phyloP scores from a whole-genome alignment of 2,888 invertebrate species.

The Nebria salina region DNA sequence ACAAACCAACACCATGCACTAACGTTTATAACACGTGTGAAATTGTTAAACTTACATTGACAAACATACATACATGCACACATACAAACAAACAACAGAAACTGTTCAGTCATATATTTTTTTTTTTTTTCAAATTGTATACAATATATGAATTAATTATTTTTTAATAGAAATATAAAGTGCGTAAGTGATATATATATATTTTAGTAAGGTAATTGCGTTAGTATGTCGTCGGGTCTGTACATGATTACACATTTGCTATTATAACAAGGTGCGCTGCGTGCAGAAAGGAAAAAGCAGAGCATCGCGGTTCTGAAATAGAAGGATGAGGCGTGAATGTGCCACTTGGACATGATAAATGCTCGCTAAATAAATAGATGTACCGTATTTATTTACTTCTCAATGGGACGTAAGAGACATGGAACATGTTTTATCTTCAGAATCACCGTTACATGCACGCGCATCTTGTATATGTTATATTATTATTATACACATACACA shows the following conservation, averaged over 20 bases:
- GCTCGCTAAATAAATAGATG: not conserved
- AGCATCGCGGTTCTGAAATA: not conserved
- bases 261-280: not conserved
- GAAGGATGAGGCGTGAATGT: not conserved
- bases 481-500: too few relatives aligned
- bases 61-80: not conserved
- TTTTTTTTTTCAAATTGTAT: too few relatives aligned
- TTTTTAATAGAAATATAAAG: too few relatives aligned
- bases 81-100: not conserved
- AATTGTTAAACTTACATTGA: constrained; percentile 38
- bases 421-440: not conserved
- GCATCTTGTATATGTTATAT: not conserved
- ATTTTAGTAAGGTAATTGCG: too few relatives aligned
- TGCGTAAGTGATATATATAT: too few relatives aligned
- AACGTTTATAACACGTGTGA: constrained; percentile 38
- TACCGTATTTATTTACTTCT: constrained; percentile 1
- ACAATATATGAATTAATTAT: too few relatives aligned
- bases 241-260: too few relatives aligned
- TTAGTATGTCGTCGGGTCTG: too few relatives aligned
- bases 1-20: constrained; percentile 27
- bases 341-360: not conserved
- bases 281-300: too few relatives aligned
- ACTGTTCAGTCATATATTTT: not conserved
- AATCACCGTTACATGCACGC: constrained; percentile 1
- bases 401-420: not conserved